These are phyloP conservation scores for Remorina albescens DNA, from an alignment of 2,797 vertebrate species.

Conservation along the genomic window DNA sequence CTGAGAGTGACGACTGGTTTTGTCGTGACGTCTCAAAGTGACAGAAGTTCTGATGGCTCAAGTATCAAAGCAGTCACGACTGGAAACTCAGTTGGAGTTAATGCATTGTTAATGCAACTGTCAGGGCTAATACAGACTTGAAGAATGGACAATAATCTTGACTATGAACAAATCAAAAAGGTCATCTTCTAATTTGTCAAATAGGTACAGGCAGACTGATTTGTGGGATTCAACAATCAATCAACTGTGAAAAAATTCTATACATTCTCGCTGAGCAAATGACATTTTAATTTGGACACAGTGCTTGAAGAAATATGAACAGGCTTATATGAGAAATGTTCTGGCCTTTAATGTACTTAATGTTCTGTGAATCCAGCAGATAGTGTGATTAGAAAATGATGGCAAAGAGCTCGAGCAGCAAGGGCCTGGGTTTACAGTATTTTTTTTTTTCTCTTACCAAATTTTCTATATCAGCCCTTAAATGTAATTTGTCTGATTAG, in stretches of 20 bases:
- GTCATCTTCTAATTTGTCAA: slow-evolving; percentile 63
- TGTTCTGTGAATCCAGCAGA: slow-evolving; percentile 51
- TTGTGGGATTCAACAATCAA: slow-evolving; percentile 46
- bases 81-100: too few relatives aligned
- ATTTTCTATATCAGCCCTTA: slow-evolving; percentile 80
- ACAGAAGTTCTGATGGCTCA: too few relatives aligned
- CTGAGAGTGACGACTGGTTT: too few relatives aligned
- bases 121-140: slow-evolving; percentile 23
- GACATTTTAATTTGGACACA: slow-evolving; percentile 58
- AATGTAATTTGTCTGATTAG: slow-evolving; percentile 80
- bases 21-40: too few relatives aligned
- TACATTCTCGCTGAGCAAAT: slow-evolving; percentile 56
- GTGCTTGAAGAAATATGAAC: slow-evolving; percentile 39
- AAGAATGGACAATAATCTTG: slow-evolving; percentile 43
- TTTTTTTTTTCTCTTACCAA: slow-evolving; percentile 56
- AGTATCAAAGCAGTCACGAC: too few relatives aligned
- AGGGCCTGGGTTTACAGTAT: slow-evolving; percentile 51
- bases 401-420: slow-evolving; percentile 20
- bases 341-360: slow-evolving; percentile 43
- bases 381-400: slow-evolving; percentile 56
- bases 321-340: too few relatives aligned
- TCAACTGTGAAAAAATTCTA: slow-evolving; percentile 51
- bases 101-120: too few relatives aligned
- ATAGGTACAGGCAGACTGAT: slow-evolving; percentile 57
- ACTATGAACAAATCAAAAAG: slow-evolving; percentile 62